Base-by-base conservation (phyloP, 2,888 invertebrate species). In the Smittia aterrima region DNA sequence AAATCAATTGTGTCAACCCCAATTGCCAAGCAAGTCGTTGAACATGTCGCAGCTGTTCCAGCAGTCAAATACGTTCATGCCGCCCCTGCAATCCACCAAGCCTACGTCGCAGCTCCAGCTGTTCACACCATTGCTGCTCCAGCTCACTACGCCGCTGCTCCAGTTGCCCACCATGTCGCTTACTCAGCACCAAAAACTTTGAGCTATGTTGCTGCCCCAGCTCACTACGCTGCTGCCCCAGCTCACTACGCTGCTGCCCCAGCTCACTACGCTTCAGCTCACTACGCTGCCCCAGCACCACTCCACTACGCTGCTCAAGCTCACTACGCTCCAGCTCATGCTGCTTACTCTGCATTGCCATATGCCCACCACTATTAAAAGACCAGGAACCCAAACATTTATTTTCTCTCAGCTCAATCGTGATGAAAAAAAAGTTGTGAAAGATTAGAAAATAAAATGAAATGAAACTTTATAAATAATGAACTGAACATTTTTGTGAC, bases 361-460 rank as follows among this genome's bases (percentile, higher is more conserved):
- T 47, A 47, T 11, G 18, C 58, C 3, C 58, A 58, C 58, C 68
- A 68, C 20, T n/a, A 40, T 22, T 68, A 27, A 32, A 4, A 2
- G 7, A 58, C 22, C 58, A 58, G 22, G 18, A 18, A 18, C 58
- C 58, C 66, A 27, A 66, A 66, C 66, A 32, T 66, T 32, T 66
- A 66, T 25, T 66, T 66, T 27, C 32, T 66, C 20, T 58, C 53
- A 11, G 58, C 16, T 66, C 66, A 7, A 58, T 58, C 18, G 47
- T 66, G 66, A 66, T 66, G 27, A 41, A 68, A 41, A 18, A 66
- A 32, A 11, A 20, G 40, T 1, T 47, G 24, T 68, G 68, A 68
- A 68, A 68, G 68, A 68, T 68, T 68, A 68, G 68, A 68, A 68
- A 68, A 68, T 68, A 68, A 16, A 68, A 41, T 66, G 18, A 58